Base-by-base conservation (phyloP, 2,797 vertebrate species). In the Myiotriccus ornatus region DNA sequence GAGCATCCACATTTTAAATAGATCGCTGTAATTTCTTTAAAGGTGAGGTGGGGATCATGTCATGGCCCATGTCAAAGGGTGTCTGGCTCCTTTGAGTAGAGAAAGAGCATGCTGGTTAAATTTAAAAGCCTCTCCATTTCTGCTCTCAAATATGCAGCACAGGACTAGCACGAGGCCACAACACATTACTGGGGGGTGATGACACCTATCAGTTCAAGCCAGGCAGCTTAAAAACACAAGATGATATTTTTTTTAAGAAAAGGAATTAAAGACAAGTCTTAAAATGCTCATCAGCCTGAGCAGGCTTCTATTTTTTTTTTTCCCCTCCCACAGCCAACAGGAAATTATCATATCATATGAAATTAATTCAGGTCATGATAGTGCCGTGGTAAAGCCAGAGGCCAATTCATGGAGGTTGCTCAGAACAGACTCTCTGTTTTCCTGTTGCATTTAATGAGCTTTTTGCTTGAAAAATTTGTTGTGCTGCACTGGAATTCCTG, bases 341-440 rank as follows among this genome's bases (percentile, higher is more conserved):
- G 73, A 88, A 81, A 57, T 62, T 22, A 80, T 73, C 50, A 34
- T 64, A 41, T 27, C 59, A 25, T 7, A 39, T 39, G 34, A 90
- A 95, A 95, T 88, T 52, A 90, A 90, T 90, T 70, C 59, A 86
- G 65, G 59, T 80, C 62, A 59, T n/a, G 59, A 63, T 3, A 70
- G 30, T 6, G 30, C 44, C n/a, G 5, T 63, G 79, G 37, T 67
- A 37, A 84, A 90, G 47, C 63, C 32, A 70, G 30, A 43, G 44
- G 59, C 63, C 84, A 82, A 8, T 43, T 94, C 69, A 44, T 53
- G 65, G 59, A 63, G 63, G 69, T 46, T 60, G 85, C 80, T 94
- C 55, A 84, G 73, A 88, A 90, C 37, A 73, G 59, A 25, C 28
- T 77, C 53, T 86, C 50, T 21, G n/a, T 78, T 88, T 86, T 70